phyloP scores from a whole-genome alignment of 2,797 vertebrate species.

The Meriones psammophilus region DNA sequence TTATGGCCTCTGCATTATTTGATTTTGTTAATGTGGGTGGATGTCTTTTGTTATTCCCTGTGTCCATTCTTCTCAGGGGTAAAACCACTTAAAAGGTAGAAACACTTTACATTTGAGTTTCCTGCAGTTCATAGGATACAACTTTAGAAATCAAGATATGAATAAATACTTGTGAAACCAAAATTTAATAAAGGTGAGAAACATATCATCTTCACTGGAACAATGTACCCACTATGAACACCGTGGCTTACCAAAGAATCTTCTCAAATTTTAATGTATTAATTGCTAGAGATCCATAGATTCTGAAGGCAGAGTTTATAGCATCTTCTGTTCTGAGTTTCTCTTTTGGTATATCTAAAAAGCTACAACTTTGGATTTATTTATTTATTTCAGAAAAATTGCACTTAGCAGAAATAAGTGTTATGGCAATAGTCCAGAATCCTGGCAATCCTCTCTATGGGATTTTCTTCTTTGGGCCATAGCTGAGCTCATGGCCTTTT shows the following conservation, averaged over 20 bases:
- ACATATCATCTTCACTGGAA: conserved; percentile 29
- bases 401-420: conserved; percentile 22
- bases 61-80: conserved; percentile 13
- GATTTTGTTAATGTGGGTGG: conserved; percentile 13
- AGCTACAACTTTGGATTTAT: neutral
- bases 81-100: conserved; percentile 20
- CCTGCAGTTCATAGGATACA: neutral
- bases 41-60: conserved; percentile 46
- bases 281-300: neutral
- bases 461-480: conserved; percentile 40
- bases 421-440: neutral
- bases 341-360: conserved; percentile 6
- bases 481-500: conserved; percentile 1
- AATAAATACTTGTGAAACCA: conserved; percentile 36
- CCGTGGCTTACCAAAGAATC: neutral
- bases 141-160: conserved; percentile 18
- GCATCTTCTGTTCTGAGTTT: neutral
- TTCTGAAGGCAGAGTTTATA: conserved; percentile 53
- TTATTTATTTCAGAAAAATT: conserved; percentile 61
- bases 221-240: neutral
- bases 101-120: conserved; percentile 13
- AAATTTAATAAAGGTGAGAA: conserved; percentile 60
- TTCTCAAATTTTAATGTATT: neutral
- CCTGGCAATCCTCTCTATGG: conserved; percentile 31
- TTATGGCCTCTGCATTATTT: conserved; percentile 3